phyloP scores from a whole-genome alignment of 2,113 vertebrate species.

The Leucopsar rothschildi region DNA sequence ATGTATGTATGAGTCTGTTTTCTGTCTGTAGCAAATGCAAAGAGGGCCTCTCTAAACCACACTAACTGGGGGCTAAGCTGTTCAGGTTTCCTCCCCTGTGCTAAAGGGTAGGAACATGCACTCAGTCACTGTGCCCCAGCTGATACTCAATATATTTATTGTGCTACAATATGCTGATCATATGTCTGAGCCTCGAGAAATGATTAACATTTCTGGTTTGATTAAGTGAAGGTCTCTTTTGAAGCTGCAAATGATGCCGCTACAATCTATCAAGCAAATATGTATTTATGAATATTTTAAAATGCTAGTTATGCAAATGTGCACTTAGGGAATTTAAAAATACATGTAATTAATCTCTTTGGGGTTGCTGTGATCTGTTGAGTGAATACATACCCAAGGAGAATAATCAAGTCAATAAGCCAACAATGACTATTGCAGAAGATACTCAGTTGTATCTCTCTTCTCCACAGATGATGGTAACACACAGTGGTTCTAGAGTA shows the following conservation, averaged over 20 bases:
- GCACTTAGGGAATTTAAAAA: constrained; percentile 65
- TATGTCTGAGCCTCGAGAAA: constrained; percentile 48
- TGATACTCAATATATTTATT: constrained; percentile 21
- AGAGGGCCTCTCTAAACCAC: not conserved
- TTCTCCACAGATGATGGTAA: not conserved
- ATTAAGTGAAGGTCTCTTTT: constrained; percentile 55
- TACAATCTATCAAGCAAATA: constrained; percentile 65
- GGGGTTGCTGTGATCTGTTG: constrained; percentile 57
- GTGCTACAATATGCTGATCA: constrained; percentile 50
- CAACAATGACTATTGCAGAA: not conserved
- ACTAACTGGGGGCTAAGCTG: not conserved
- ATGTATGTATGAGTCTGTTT: not conserved
- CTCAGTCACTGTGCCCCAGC: not conserved
- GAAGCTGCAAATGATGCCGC: constrained; percentile 54
- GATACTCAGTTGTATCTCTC: not conserved
- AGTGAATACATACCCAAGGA: constrained; percentile 53
- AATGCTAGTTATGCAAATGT: constrained; percentile 66
- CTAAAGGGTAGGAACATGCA: not conserved
- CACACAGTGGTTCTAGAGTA: not conserved
- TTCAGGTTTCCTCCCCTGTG: constrained; percentile 3
- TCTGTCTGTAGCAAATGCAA: constrained; percentile 15
- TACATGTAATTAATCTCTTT: constrained; percentile 57
- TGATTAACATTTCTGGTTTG: constrained; percentile 61
- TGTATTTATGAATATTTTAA: constrained; percentile 67
- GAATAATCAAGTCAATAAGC: constrained; percentile 48